Evolutionary conservation across 2,797 vertebrate genomes (phyloP), one percentile per base, ranked within the genome.

Genomic region (Eleutherodactylus coqui): DNA sequence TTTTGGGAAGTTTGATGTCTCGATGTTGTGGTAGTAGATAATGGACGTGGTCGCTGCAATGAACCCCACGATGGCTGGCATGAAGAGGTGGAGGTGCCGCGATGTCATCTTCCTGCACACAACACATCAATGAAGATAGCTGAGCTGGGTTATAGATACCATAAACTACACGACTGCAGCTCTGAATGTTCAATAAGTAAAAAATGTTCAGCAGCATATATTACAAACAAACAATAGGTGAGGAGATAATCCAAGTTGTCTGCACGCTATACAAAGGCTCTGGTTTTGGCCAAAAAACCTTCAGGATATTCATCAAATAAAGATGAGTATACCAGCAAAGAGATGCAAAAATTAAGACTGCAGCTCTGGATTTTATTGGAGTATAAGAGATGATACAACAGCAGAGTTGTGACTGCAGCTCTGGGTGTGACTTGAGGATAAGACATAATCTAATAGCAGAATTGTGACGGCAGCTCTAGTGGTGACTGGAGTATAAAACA

Each of bases 1-100:
- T 91, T 99, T 99, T 58, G 98, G 98, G 87, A 99, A 99, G 91
- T 99, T 99, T 78, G 98, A 99, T 1, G 98, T 99, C 93, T 99
- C 98, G 16, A 99, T 99, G 88, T 99, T 99, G 91, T 99, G 98
- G 82, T 99, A 99, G 89, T 99, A 99, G 17, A 99, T 97, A 78
- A 99, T 97, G 0, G 98, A 98, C 0, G 98, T 99, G 0, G 96
- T 99, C 0, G 97, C 97, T 60, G 98, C 97, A 17, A 99, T 93
- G 88, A 99, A 99, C 7, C 98, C 98, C 94, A 99, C 98, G 86
- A 97, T 95, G 0, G 98, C 98, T 0, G 98, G 97, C 91, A 99
- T 93, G 92, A 98, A 99, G 81, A 99, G 97, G 62, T 99, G 97
- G 41, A 99, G 94, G 79, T 98, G 97, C 43, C 95, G 91, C 0